Conservation (phyloP, 2,888 invertebrate species). For the Belgica antarctica region DNA sequence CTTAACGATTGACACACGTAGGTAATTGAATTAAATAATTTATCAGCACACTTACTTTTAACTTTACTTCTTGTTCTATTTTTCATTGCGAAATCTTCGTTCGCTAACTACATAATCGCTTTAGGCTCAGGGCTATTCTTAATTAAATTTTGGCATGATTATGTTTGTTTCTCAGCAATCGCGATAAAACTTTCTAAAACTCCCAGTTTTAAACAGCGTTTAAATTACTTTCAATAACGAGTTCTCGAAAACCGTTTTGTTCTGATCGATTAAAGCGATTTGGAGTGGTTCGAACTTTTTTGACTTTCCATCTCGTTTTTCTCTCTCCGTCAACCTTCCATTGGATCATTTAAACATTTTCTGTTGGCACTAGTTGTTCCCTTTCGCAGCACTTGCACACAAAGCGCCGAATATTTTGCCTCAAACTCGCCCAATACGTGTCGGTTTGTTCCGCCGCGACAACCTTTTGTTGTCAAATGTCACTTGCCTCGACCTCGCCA, state of each 20-base stretch:
- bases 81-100: too few species aligned
- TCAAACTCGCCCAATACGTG: conserved; percentile 33
- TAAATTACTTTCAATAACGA: too few species aligned
- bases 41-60: background rate
- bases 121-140: background rate
- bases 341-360: conserved; percentile 11
- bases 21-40: conserved; percentile 20
- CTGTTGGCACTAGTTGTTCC: conserved; percentile 34
- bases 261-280: too few species aligned
- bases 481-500: conserved; percentile 18
- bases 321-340: too few species aligned
- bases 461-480: conserved; percentile 36
- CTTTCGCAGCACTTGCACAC: conserved; percentile 39
- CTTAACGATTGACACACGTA: background rate
- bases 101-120: too few species aligned
- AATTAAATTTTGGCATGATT: conserved; percentile 34
- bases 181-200: too few species aligned
- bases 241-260: too few species aligned
- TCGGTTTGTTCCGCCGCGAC: conserved; percentile 22
- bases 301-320: too few species aligned
- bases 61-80: too few species aligned
- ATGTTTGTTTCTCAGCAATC: background rate
- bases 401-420: conserved; percentile 28
- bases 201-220: too few species aligned
- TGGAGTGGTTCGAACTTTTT: too few species aligned